A percentile compares a stretch with the other conserved stretches of the same genome.
These are phyloP conservation scores for Balaeniceps rex DNA, from an alignment of 2,113 vertebrate genomes.

Conservation along the genomic window DNA sequence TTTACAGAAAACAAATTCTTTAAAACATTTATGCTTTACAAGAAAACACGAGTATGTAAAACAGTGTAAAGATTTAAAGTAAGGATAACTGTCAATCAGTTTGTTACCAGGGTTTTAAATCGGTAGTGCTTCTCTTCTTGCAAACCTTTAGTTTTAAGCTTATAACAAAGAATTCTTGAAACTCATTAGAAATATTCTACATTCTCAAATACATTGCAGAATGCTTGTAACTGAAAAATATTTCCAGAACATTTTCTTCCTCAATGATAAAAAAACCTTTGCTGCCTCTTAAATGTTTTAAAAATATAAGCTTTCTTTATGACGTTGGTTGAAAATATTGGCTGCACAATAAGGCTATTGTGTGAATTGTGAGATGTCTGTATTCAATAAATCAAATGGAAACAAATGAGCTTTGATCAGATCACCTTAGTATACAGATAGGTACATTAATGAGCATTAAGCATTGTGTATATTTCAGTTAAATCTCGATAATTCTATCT, in stretches of 20 bases:
- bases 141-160: background rate
- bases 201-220: background rate
- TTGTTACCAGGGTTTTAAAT: background rate
- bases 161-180: background rate
- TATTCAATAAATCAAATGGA: background rate
- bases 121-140: background rate
- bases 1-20: background rate
- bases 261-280: background rate
- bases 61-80: background rate
- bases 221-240: background rate
- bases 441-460: background rate
- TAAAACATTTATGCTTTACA: background rate
- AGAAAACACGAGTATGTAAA: background rate
- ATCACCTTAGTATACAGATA: background rate
- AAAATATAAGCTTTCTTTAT: background rate
- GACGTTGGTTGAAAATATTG: background rate
- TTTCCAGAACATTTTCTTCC: background rate
- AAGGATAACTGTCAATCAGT: background rate
- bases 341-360: background rate
- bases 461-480: background rate
- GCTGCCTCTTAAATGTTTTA: background rate
- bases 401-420: background rate
- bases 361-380: background rate
- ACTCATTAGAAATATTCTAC: background rate
- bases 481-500: background rate